Evolutionary conservation across 2,113 vertebrate genomes (phyloP).

Genomic region (Corvus cornix): DNA sequence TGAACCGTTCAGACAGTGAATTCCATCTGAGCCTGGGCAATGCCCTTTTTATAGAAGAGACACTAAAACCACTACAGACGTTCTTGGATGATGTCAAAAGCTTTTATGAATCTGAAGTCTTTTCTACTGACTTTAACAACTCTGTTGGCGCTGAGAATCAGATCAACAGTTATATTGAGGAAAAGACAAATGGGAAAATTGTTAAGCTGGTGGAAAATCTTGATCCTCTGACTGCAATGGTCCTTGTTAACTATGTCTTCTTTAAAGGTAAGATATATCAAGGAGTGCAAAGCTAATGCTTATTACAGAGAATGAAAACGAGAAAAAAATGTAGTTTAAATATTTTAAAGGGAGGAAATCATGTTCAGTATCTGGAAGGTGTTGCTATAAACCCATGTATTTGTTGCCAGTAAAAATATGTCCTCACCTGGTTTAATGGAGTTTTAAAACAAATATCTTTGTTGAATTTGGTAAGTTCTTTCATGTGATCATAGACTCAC

Average conservation of each 20-base stretch:
- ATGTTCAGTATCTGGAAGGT: background rate
- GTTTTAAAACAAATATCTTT: background rate
- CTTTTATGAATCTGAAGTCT: constrained; percentile 71
- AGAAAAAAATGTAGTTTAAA: background rate
- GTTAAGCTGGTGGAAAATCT: constrained; percentile 76
- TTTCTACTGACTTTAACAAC: constrained; percentile 77
- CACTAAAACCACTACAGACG: constrained; percentile 52
- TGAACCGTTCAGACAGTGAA: constrained; percentile 56
- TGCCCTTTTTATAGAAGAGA: constrained; percentile 74
- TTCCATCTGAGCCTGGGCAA: constrained; percentile 76
- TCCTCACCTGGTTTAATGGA: background rate
- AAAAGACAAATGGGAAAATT: constrained; percentile 82
- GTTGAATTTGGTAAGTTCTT: background rate
- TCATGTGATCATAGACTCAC: background rate
- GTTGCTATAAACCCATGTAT: background rate
- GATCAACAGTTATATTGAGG: constrained; percentile 81
- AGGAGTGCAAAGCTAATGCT: background rate
- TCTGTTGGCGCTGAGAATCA: constrained; percentile 58
- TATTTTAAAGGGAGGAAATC: background rate
- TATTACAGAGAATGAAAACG: background rate
- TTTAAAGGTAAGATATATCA: constrained; percentile 77
- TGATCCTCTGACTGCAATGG: constrained; percentile 70
- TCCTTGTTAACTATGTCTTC: constrained; percentile 85
- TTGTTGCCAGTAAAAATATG: background rate
- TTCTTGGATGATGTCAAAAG: constrained; percentile 73